phyloP scores from a whole-genome alignment of 2,888 invertebrate genomes.

The Cheilosia pagana region DNA sequence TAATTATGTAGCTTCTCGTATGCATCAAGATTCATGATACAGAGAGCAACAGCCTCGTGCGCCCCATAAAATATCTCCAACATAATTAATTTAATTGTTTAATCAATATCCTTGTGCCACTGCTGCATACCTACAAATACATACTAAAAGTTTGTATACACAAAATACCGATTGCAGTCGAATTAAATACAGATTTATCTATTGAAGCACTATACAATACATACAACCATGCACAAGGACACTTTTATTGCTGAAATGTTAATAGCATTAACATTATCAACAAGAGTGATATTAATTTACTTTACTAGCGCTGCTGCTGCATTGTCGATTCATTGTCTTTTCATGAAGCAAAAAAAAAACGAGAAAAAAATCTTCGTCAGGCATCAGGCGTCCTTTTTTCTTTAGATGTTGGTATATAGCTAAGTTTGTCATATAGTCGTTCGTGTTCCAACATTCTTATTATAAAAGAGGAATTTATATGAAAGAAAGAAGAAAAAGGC shows the following conservation, averaged over 20 bases:
- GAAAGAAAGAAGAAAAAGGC: neutral
- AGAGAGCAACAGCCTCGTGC: neutral
- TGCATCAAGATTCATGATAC: no score
- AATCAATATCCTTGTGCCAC: slow-evolving; percentile 42
- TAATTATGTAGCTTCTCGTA: no score
- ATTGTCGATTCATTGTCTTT: slow-evolving; percentile 22
- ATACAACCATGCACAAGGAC: slow-evolving; percentile 6
- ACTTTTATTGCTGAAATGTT: slow-evolving; percentile 55
- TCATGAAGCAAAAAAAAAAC: no score
- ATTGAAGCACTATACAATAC: neutral
- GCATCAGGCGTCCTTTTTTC: no score
- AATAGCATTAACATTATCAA: slow-evolving; percentile 56
- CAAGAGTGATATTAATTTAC: slow-evolving; percentile 54
- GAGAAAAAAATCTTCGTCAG: no score
- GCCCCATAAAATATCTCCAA: slow-evolving; percentile 29
- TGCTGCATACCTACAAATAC: no score
- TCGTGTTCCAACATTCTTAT: slow-evolving; percentile 20
- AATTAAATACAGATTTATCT: no score
- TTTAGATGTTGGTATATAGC: neutral
- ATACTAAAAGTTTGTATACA: slow-evolving; percentile 1
- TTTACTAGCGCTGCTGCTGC: slow-evolving; percentile 11
- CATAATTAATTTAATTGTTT: slow-evolving; percentile 45
- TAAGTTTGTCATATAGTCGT: slow-evolving; percentile 21
- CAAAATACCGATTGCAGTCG: neutral
- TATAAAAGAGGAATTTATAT: slow-evolving; percentile 36